Percentiles rank a stretch among this genome's conserved stretches.
These are phyloP conservation scores for Regulus satrapa DNA, from an alignment of 2,113 vertebrate species.

Conservation along the genomic window DNA sequence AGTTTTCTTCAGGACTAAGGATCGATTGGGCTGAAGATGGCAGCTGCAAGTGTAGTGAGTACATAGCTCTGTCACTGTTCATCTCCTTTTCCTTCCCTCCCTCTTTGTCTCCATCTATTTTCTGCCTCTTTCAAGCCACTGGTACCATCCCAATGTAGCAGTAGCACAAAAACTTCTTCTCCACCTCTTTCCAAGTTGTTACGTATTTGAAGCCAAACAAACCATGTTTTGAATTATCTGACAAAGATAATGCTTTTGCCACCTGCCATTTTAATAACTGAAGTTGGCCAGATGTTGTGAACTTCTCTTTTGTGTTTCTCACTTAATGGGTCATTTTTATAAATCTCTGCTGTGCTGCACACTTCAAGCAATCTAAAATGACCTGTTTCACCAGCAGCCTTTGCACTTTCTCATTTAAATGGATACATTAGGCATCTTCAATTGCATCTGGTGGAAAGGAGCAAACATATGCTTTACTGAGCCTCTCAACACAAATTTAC, in stretches of 20 bases:
- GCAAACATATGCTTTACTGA: background rate
- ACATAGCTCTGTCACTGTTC: background rate
- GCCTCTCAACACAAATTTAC: background rate
- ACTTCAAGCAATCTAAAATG: background rate
- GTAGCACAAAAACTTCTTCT: background rate
- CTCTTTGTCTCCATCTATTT: background rate
- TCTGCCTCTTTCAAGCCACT: background rate
- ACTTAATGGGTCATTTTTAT: background rate
- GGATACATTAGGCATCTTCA: background rate
- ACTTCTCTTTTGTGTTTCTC: background rate
- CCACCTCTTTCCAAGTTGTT: background rate
- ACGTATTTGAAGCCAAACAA: background rate
- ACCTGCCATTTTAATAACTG: background rate
- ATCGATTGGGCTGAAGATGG: background rate
- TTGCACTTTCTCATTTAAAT: background rate
- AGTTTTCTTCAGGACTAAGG: background rate
- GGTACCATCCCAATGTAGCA: rapidly evolving
- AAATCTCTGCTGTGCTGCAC: background rate
- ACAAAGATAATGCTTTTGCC: background rate
- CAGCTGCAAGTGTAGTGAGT: background rate
- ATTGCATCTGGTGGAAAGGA: background rate
- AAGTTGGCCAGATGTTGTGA: background rate
- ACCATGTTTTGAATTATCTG: background rate
- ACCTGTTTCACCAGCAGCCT: background rate
- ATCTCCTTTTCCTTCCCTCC: background rate